Evolutionary conservation across 2,113 vertebrate genomes (phyloP), one percentile per base, ranked within the genome.

Genomic region (Otis tarda): DNA sequence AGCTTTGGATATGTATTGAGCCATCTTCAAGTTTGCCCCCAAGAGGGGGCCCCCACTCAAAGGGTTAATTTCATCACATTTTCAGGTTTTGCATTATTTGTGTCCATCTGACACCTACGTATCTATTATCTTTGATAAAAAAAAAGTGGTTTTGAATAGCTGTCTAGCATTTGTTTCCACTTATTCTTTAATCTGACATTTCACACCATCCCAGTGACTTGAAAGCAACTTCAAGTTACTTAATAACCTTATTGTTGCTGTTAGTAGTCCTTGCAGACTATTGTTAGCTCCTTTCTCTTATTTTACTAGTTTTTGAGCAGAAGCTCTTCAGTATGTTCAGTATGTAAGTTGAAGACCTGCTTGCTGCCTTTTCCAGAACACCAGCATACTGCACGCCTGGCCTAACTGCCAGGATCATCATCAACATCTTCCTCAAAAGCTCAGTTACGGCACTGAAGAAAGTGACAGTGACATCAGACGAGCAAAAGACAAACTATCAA

Each of bases 401-500:
- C 55, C 53, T 20, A 69, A 28, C 68, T 64, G 33, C 25, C 37
- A 37, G 12, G 23, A 8, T 24, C 41, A 43, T 43, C 41, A 43
- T 43, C 41, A 50, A 30, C 37, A 27, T 8, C 57, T 28, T 50
- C 45, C 31, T 49, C 41, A 63, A 68, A 12, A 75, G 43, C 61
- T 90, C 30, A 53, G 30, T 50, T 12, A 47, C 17, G 81, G 35
- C 9, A 31, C 25, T 10, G 24, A 70, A n/a, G 37, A 49, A 75
- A 61, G 22, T 7, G 10, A 27, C 12, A 61, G 22, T 8, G 10
- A 23, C 12, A 47, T 30, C 23, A 49, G 12, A 37, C 0, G 0
- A 74, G 55, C 21, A 14, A 83, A 76, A 81, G 14, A 57, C 3
- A 2, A 76, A 68, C 14, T 30, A 63, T 28, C 25, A 35, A 67